These are phyloP conservation scores for Lepus europaeus DNA, from an alignment of 2,113 vertebrate species.

Conservation along the genomic window DNA sequence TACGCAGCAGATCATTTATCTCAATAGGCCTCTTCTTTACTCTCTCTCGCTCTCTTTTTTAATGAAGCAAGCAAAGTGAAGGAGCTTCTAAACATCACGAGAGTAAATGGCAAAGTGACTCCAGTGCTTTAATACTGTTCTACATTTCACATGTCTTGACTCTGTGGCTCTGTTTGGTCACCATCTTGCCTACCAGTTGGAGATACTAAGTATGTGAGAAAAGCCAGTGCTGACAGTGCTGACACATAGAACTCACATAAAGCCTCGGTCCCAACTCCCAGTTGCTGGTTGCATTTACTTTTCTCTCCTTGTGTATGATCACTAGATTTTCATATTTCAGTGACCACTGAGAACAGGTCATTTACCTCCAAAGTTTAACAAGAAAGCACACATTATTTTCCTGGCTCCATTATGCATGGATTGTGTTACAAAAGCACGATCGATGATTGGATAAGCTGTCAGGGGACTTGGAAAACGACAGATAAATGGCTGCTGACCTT, in stretches of 20 bases:
- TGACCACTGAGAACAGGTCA: background rate
- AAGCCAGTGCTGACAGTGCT: background rate
- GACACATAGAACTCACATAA: background rate
- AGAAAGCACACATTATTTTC: slow-evolving; percentile 10
- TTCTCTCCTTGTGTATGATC: background rate
- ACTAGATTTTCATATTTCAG: background rate
- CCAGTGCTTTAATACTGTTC: background rate
- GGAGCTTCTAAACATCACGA: background rate
- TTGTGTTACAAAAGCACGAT: slow-evolving; percentile 28
- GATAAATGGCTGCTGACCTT: slow-evolving; percentile 10
- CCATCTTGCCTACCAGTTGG: background rate
- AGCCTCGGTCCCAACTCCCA: background rate
- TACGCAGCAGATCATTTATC: background rate
- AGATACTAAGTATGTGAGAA: background rate
- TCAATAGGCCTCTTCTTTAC: background rate
- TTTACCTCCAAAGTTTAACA: slow-evolving; percentile 3
- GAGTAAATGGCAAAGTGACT: background rate
- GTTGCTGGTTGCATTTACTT: background rate
- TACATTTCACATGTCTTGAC: background rate
- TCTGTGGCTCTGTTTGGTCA: background rate
- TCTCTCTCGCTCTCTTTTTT: background rate
- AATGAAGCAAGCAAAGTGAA: slow-evolving; percentile 19
- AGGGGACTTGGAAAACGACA: background rate
- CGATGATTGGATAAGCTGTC: background rate
- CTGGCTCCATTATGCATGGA: background rate